These are phyloP conservation scores for Ondatra zibethicus DNA, from an alignment of 2,113 vertebrate species.

Conservation along the genomic window DNA sequence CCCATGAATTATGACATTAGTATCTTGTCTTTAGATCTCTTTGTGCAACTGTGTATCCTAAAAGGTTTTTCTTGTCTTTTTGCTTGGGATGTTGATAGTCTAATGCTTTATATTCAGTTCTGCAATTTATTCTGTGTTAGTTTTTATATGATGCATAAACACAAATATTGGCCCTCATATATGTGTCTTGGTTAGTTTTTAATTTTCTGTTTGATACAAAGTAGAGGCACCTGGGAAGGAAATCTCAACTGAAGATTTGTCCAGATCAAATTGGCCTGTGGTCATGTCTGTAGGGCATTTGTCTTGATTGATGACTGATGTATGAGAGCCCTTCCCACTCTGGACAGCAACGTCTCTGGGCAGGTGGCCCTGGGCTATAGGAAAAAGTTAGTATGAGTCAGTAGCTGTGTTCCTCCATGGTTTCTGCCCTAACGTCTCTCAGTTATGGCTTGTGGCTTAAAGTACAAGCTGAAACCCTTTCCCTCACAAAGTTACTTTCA, in stretches of 20 bases:
- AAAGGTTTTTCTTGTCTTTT: neutral
- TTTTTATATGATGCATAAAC: neutral
- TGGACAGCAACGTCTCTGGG: no score
- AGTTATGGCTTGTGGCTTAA: neutral
- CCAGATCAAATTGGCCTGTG: no score
- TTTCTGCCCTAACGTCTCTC: neutral
- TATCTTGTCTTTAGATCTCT: neutral
- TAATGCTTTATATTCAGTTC: neutral
- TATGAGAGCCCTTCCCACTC: neutral
- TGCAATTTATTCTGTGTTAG: neutral
- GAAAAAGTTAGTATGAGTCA: neutral
- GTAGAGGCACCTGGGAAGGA: neutral
- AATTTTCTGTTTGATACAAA: neutral
- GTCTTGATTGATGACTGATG: neutral
- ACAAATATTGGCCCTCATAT: no score
- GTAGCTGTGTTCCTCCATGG: neutral
- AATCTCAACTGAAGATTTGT: neutral
- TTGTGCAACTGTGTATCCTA: neutral
- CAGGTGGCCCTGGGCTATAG: no score
- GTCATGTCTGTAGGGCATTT: neutral
- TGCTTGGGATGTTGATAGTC: neutral
- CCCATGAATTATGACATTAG: neutral
- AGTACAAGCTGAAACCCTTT: neutral
- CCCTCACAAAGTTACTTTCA: neutral
- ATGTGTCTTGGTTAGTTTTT: neutral